Percentiles rank a stretch among this genome's conserved stretches.
These are phyloP conservation scores for Prochilodus magdalenae DNA, from an alignment of 2,113 vertebrate species.

Conservation along the genomic window DNA sequence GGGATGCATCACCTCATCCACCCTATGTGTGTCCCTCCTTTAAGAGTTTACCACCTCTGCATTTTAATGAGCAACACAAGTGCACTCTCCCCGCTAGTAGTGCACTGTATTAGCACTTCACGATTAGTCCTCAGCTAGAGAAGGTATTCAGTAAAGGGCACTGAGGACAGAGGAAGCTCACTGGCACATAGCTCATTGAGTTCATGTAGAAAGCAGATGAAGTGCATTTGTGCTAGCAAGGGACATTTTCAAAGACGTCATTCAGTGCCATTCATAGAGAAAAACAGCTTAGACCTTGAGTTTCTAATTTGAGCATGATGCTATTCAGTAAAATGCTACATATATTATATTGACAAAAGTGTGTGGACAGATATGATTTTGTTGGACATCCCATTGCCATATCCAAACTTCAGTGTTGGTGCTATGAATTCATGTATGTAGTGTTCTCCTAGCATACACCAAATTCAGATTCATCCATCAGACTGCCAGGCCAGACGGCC, in stretches of 20 bases:
- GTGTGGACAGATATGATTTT: too few species aligned
- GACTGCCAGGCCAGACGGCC: too few species aligned
- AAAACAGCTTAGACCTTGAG: background rate
- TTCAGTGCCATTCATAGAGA: background rate
- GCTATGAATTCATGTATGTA: too few species aligned
- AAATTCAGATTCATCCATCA: too few species aligned
- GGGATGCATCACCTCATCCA: conserved; percentile 17
- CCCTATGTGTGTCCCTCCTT: conserved; percentile 1
- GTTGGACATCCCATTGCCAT: too few species aligned
- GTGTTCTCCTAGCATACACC: too few species aligned
- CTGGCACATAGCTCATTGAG: background rate
- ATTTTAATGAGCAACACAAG: background rate
- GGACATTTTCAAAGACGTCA: background rate
- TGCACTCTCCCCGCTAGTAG: background rate
- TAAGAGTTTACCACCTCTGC: background rate
- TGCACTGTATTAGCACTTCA: background rate
- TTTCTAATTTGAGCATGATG: too few species aligned
- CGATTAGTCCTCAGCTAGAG: background rate
- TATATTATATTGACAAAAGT: too few species aligned
- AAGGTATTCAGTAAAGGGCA: background rate
- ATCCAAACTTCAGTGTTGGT: too few species aligned
- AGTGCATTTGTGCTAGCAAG: background rate
- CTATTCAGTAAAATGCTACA: too few species aligned
- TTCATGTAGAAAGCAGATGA: background rate
- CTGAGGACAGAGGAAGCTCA: background rate